Conservation (phyloP, 2,888 invertebrate genomes). For the Chelonus formosanus region DNA sequence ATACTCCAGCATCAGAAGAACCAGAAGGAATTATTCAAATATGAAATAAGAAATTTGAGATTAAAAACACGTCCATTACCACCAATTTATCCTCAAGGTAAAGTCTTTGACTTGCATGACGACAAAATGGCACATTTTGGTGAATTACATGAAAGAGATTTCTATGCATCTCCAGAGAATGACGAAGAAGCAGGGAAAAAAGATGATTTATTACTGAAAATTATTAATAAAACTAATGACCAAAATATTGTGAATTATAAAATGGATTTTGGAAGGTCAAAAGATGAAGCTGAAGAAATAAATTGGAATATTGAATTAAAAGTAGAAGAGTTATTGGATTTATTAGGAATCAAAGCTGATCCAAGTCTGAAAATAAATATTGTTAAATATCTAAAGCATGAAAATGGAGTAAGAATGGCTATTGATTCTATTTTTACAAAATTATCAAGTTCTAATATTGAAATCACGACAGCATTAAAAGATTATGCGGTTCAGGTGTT, state of each 20-base stretch:
- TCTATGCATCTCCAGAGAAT: too few relatives aligned
- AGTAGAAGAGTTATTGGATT: conserved; percentile 40
- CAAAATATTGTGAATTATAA: too few relatives aligned
- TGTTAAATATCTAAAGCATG: conserved; percentile 35
- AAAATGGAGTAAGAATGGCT: conserved; percentile 30
- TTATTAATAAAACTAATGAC: too few relatives aligned
- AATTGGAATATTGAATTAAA: conserved; percentile 38
- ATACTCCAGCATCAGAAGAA: conserved; percentile 61
- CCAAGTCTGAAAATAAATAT: conserved; percentile 30
- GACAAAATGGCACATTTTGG: not conserved
- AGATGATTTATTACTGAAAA: too few relatives aligned
- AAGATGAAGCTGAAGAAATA: not conserved
- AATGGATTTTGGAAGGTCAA: too few relatives aligned
- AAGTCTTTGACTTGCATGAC: not conserved
- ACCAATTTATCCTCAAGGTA: conserved; percentile 32
- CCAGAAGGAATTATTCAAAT: conserved; percentile 52
- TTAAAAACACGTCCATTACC: conserved; percentile 43
- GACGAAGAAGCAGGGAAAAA: too few relatives aligned
- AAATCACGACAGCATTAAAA: conserved; percentile 35
- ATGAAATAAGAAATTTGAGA: conserved; percentile 50
- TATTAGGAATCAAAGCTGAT: conserved; percentile 39
- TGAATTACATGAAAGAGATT: too few relatives aligned
- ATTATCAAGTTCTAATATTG: conserved; percentile 31
- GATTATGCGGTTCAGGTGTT: conserved; percentile 40
- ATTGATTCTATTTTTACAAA: conserved; percentile 39